Evolutionary conservation across 2,113 vertebrate species (phyloP), one percentile per base, ranked within the genome.

Genomic region (Pachyramphus minor): DNA sequence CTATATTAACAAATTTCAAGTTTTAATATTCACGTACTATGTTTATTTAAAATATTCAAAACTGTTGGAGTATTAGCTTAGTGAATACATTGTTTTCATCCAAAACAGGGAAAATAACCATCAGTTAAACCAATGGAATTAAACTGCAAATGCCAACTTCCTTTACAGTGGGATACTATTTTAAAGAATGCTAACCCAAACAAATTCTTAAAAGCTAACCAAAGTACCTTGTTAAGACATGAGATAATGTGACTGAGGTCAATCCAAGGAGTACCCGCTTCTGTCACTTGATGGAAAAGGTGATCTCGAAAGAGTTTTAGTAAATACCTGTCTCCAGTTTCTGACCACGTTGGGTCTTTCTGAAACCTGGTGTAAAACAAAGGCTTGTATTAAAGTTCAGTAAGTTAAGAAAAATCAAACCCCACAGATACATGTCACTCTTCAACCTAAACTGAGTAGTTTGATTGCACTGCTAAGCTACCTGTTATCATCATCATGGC

Each of bases 161-260:
- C 55, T 87, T 75, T 95, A 33, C 82, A 91, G 45, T 33, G 20
- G 44, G 87, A 47, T 58, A n/a, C 35, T 80, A 72, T 62, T 58
- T 63, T 47, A 77, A 84, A 78, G 66, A 66, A 82, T 88, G 35
- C 50, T 77, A 96, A 85, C 71, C 67, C 66, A 52, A 91, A 60
- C 9, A 68, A 68, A 79, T 44, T 59, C 73, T 93, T 47, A 75
- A 87, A 87, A 97, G 71, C 96, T 72, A 79, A 84, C 77, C 6
- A 4, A 89, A 89, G 69, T 98, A 99, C 99, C 98, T 99, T 99
- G 98, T 99, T 99, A 98, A 99, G 99, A 98, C 99, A 99, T 97
- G 99, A 99, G 96, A 99, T 99, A 60, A 99, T 99, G 98, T 99
- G 99, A 98, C 99, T 99, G 98, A 99, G 99, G 98, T 99, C 99